Evolutionary conservation across 2,797 vertebrate species (phyloP).

Genomic region (Zenarchopterus dispar): DNA sequence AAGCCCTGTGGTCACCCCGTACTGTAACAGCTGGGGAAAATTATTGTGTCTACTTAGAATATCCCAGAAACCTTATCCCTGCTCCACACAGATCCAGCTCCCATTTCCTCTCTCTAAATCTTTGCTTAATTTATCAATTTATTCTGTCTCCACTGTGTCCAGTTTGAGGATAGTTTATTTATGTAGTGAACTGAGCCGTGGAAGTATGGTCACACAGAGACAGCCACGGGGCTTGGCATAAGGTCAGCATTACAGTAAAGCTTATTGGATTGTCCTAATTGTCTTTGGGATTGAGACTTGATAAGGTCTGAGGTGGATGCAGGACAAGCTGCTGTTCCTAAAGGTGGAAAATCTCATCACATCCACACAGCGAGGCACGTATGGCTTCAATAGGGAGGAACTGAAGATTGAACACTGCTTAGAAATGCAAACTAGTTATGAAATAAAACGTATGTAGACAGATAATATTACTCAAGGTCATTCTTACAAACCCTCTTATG

Average conservation of each 20-base stretch:
- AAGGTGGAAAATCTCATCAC: slow-evolving; percentile 59
- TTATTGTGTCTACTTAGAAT: slow-evolving; percentile 69
- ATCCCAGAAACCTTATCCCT: slow-evolving; percentile 67
- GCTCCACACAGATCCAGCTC: slow-evolving; percentile 49
- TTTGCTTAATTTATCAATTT: slow-evolving; percentile 64
- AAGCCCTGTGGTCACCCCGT: slow-evolving; percentile 69
- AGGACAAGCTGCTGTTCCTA: slow-evolving; percentile 57
- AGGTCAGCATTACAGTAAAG: slow-evolving; percentile 68
- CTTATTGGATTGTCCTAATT: slow-evolving; percentile 85
- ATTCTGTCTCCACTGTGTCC: slow-evolving; percentile 38
- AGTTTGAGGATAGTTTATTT: slow-evolving; percentile 48
- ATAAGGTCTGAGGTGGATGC: slow-evolving; percentile 65
- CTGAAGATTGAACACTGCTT: background rate
- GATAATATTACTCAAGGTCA: background rate
- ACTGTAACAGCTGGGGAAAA: slow-evolving; percentile 71
- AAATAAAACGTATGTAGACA: slow-evolving; percentile 8
- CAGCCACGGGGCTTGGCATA: slow-evolving; percentile 54
- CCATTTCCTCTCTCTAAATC: slow-evolving; percentile 71
- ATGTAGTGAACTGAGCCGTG: slow-evolving; percentile 40
- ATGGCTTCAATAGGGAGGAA: slow-evolving; percentile 28
- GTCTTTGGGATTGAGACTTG: slow-evolving; percentile 78
- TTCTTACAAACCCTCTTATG: background rate
- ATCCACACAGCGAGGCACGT: slow-evolving; percentile 39
- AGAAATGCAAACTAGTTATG: slow-evolving; percentile 13
- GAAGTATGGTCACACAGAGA: slow-evolving; percentile 43